Conservation (phyloP, 2,797 vertebrate species). For the Triplophysa bombifrons region DNA sequence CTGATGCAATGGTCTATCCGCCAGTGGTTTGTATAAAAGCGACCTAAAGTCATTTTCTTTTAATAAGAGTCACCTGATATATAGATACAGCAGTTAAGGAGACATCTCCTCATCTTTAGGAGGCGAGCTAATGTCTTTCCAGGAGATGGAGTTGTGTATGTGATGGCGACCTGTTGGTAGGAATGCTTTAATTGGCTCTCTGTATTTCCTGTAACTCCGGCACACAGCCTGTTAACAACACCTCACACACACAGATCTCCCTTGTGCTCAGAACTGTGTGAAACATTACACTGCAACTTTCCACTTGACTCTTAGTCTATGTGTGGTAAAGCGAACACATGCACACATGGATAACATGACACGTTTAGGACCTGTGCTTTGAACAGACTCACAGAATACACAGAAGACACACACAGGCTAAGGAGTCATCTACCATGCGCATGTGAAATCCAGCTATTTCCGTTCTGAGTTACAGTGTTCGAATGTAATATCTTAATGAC, state of each 20-base stretch:
- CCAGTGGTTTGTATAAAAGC: neutral
- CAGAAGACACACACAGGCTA: neutral
- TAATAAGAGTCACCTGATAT: neutral
- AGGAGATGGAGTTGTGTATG: slow-evolving; percentile 26
- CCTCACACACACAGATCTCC: slow-evolving; percentile 10
- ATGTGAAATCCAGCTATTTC: slow-evolving; percentile 20
- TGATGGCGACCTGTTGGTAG: slow-evolving; percentile 2
- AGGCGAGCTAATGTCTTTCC: slow-evolving; percentile 23
- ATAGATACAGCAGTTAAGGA: neutral
- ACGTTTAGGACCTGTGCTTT: neutral
- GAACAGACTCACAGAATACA: slow-evolving; percentile 1
- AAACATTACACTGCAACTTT: slow-evolving; percentile 33
- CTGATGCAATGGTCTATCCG: too few relatives aligned
- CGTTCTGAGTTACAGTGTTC: slow-evolving; percentile 20
- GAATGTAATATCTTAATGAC: slow-evolving; percentile 45
- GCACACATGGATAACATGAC: neutral
- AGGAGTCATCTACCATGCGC: neutral
- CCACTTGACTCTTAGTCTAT: neutral
- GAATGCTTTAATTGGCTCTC: slow-evolving; percentile 39
- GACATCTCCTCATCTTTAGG: slow-evolving; percentile 2
- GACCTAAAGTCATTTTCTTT: neutral
- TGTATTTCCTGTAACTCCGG: slow-evolving; percentile 23
- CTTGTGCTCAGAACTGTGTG: slow-evolving; percentile 3
- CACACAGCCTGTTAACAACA: slow-evolving; percentile 19
- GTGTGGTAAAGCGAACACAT: neutral